Evolutionary conservation across 2,797 vertebrate species (phyloP), one percentile per base, ranked within the genome.

Genomic region (Psittacula derbiana): DNA sequence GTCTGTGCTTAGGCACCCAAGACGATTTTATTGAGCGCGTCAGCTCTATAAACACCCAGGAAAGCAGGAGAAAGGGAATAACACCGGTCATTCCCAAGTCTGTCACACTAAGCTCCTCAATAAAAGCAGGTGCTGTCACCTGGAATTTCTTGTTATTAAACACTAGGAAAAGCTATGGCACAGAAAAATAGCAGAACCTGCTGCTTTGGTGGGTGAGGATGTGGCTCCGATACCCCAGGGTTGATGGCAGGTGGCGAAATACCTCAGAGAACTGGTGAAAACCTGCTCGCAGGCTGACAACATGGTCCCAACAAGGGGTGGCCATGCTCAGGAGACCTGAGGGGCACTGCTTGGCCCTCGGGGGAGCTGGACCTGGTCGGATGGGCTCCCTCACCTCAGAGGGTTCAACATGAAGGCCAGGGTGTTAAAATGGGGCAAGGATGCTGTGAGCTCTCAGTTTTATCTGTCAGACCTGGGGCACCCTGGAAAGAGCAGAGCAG

Each of bases 191-290:
- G 4, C 58, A 70, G 47, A 61, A 17, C 3, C 2, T 70, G 11
- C 44, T 70, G n/a, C 30, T 66, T 53, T 52, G 33, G 6, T 3
- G 4, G 4, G 7, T 17, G 43, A 81, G 1, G 7, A 41, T 10
- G 27, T 0, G 3, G 18, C 11, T 67, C 44, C 3, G 0, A 13
- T 7, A 21, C 16, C n/a, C 14, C 4, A 2, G 6, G 12, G 8
- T 16, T 1, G 4, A 49, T 0, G 3, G 41, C 38, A 44, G 69
- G 19, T 20, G 30, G 14, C 13, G 24, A 78, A 61, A 70, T 13
- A 53, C 12, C 60, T 57, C 20, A 28, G 24, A 20, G 11, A 49
- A 4, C 11, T 5, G 16, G 16, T 5, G 10, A 81, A 95, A 49
- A 10, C 6, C 25, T 61, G 8, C 20, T 66, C 12, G 19, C 0